Base-by-base conservation (phyloP, 1,140 invertebrate species). In the Teleopsis dalmanni region DNA sequence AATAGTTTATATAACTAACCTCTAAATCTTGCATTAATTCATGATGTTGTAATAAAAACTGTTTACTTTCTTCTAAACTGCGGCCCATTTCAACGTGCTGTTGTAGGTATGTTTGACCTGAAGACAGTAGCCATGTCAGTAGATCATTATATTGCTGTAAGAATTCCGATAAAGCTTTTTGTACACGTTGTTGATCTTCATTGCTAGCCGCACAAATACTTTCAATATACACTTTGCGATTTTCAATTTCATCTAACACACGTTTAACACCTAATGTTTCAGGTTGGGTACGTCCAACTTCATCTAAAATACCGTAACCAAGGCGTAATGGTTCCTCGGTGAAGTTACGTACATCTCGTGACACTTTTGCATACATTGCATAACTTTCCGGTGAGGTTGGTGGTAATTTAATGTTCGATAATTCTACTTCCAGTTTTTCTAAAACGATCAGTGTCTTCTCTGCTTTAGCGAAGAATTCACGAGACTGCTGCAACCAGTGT, bases 81-180 rank as follows among this genome's bases (percentile, higher is more conserved):
- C 76, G 79, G 23, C 88, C 88, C 81, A 90, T 83, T 53, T 87
- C 81, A 48, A 80, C 78, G 59, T 87, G 84, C 21, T 83, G 80
- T 53, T 81, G 78, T 6, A 92, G 70, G 61, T 88, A 88, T 13
- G 79, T 73, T 53, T 88, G 82, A 0, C 82, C 83, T 10, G 84
- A 82, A 8, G 66, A 61, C 19, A 65, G 75, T 21, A 90, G 57
- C 88, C 88, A 91, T 5, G 78, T 78, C 40, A 82, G 76, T 22
- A 89, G 65, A 47, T 81, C 77, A 50, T 85, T 82, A 60, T 85
- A 83, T 58, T 81, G 82, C 25, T 84, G 76, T 1, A 84, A 71
- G 67, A 89, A 91, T 31, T 77, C 73, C 23, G 79, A 79, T 9
- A 88, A 73, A 18, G 78, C 81, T 53, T 79, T 74, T 23, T 81